Base-by-base conservation (phyloP, 2,113 vertebrate species). In the Myrmecobius fasciatus region DNA sequence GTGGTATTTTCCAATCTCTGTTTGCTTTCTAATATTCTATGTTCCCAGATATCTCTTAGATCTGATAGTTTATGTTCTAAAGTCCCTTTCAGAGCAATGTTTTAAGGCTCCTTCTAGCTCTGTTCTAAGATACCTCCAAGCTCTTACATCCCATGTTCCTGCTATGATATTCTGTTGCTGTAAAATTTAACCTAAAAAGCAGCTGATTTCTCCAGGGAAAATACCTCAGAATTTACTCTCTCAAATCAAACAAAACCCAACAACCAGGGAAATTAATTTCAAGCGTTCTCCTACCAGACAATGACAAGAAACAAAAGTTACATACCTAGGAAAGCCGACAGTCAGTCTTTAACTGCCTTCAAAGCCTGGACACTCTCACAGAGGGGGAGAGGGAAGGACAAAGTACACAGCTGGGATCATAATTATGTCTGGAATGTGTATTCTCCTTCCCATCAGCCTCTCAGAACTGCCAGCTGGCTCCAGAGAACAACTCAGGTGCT, bases 331-430 rank as follows among this genome's bases (percentile, higher is more conserved):
- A 48, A 52, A 3, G 88, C 26, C 53, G 43, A 24, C 93, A 93
- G 92, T 91, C 52, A 28, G 36, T 75, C 91, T 54, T 49, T 25
- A 88, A 91, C 31, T 97, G 75, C 90, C 60, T 93, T 53, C 92
- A 53, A 83, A 43, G 56, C 51, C 49, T 43, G 3, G 60, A 53
- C 11, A 36, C 90, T 46, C 28, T 46, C 36, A 25, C 14, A 25
- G 94, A 47, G 47, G 28, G 26, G 93, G 91, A 56, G 89, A 26
- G 96, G 92, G 96, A 97, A 97, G 98, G 97, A 96, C 98, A 99
- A 99, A 99, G 98, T 98, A 89, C 98, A 96, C 94, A 95, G 97
- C 60, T 91, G 91, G 96, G 96, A 97, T 97, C 92, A 93, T 90
- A 91, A 89, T 90, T 92, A 97, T 43, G 67, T 43, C 67, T 83